Base-by-base conservation (phyloP, 2,888 invertebrate genomes). In the Scaptodrosophila latifasciaeformis region DNA sequence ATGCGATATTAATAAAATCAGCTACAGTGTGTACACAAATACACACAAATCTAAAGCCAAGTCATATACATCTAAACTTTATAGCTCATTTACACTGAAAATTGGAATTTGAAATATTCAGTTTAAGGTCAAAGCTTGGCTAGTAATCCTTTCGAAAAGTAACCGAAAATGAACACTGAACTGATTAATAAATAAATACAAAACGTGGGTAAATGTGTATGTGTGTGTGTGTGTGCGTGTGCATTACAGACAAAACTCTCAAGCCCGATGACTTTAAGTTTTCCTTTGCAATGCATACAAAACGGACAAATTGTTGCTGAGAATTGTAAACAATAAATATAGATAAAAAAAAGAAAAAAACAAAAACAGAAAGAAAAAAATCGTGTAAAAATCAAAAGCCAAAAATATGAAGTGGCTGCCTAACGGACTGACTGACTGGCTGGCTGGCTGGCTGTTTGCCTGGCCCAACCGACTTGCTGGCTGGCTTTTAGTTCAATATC, bases 91-190 rank as follows among this genome's bases (percentile, higher is more conserved):
- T n/a, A n/a, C n/a, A n/a, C n/a, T n/a, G n/a, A n/a, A 21, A 19
- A 27, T 29, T 19, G 48, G 48, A 39, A 49, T 49, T 49, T 30
- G 4, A 40, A 39, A 39, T 29, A 49, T 49, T 19, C 39, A 49
- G 48, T 49, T 49, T 49, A 49, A 49, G 48, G 48, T 49, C 48
- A 49, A 3, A 19, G 10, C n/a, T 4, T 1, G 19, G n/a, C 2
- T 10, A 29, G 18, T 19, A 29, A 40, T 40, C 48, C 40, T 49
- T 49, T 40, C 48, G 29, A 49, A 40, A 17, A 7, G 1, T 18
- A n/a, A 30, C 34, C 24, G 12, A 43, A 19, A 17, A 39, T 37
- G 37, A 29, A 29, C 6, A 47, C 35, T n/a, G n/a, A n/a, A n/a
- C n/a, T n/a, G n/a, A n/a, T n/a, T n/a, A n/a, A n/a, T n/a, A n/a